phyloP scores from a whole-genome alignment of 2,797 vertebrate species.

The Crenuchus spilurus region DNA sequence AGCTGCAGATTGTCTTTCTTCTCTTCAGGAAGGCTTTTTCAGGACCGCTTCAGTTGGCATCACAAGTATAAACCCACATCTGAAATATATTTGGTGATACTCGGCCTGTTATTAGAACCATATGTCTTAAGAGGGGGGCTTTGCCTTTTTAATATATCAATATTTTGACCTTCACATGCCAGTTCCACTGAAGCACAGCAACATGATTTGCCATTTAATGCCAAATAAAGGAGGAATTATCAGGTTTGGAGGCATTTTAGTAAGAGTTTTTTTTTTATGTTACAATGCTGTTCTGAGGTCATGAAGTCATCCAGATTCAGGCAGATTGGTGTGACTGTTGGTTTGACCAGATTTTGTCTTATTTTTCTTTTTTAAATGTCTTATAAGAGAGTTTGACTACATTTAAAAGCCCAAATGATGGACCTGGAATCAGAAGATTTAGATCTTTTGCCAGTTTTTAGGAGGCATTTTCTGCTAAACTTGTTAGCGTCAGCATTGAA shows the following conservation, averaged over 20 bases:
- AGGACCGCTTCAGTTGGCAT: slow-evolving; percentile 71
- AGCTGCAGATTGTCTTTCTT: slow-evolving; percentile 56
- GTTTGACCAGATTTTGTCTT: not conserved
- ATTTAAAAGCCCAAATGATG: no score
- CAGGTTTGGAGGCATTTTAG: slow-evolving; percentile 5
- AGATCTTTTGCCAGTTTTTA: no score
- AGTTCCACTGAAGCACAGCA: slow-evolving; percentile 63
- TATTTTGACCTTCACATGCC: slow-evolving; percentile 50
- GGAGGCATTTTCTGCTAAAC: no score
- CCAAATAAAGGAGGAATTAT: slow-evolving; percentile 55
- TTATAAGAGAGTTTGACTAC: no score
- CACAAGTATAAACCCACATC: slow-evolving; percentile 74
- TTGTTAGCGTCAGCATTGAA: no score
- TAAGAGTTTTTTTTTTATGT: slow-evolving; percentile 20
- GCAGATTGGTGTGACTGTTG: slow-evolving; percentile 2
- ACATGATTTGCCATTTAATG: slow-evolving; percentile 59
- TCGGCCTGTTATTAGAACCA: slow-evolving; percentile 72
- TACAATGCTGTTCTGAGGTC: slow-evolving; percentile 18
- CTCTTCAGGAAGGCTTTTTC: slow-evolving; percentile 36
- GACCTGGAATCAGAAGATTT: no score
- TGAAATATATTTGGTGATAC: slow-evolving; percentile 76
- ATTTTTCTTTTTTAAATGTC: not conserved
- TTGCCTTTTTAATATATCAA: slow-evolving; percentile 60
- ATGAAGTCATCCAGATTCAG: not conserved
- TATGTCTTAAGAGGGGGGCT: slow-evolving; percentile 60